Base-by-base conservation (phyloP, 1,140 invertebrate species). In the Papilio aristodemus region DNA sequence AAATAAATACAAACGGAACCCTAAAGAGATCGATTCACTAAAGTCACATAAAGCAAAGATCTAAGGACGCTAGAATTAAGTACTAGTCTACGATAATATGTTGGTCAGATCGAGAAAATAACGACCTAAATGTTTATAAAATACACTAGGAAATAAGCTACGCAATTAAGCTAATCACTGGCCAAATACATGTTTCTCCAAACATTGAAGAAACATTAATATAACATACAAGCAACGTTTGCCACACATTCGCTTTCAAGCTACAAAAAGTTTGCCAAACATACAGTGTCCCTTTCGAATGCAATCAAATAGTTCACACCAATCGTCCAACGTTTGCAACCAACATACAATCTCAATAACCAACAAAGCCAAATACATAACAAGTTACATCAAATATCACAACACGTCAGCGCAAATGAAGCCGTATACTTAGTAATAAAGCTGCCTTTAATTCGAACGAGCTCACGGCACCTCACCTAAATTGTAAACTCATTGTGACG, bases 351-450 rank as follows among this genome's bases (percentile, higher is more conserved):
- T 78, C 74, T 73, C 70, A 81, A 69, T 78, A 84, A 81, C 79
- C 68, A 73, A 78, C 62, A 84, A 80, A 77, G 77, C 73, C 68
- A 69, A 71, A 73, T 67, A 76, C 76, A 73, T 74, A 77, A 84
- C 77, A 77, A 77, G 70, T 73, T 74, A 73, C 71, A 73, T 74
- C 73, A 70, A 81, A 83, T 86, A 84, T 84, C 82, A 84, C 82
- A 84, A 84, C 76, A 80, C 74, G 75, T 73, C 74, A 81, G 80
- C 81, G 77, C 74, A 79, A 80, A 80, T 72, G 25, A 83, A 85
- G 78, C 81, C 81, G 77, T 81, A 81, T 79, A 84, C 43, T 54
- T 41, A 46, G 17, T 66, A 50, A 66, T 66, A 46, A 66, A 66
- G 63, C 63, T 66, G 63, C 63, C 25, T 32, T 22, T 46, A 43